Evolutionary conservation across 2,888 invertebrate genomes (phyloP).

Genomic region (Thera britannica): DNA sequence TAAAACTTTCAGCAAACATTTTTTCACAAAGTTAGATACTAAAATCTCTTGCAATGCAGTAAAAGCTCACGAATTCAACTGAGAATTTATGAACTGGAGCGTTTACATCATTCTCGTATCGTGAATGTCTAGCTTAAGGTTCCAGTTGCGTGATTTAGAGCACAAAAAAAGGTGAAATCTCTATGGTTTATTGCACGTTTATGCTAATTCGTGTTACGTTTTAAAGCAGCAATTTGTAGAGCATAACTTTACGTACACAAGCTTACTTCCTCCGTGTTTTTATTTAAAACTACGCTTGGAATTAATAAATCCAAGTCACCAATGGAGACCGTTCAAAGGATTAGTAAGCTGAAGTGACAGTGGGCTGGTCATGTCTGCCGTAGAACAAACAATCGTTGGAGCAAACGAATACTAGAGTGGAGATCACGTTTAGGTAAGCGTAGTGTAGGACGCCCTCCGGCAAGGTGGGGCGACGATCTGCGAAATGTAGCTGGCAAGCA

Average conservation of each 20-base stretch:
- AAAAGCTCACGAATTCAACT: background rate
- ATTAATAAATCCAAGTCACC: background rate
- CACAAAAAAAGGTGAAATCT: slow-evolving; percentile 27
- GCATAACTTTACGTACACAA: slow-evolving; percentile 19
- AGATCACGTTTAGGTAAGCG: too few relatives aligned
- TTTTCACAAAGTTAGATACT: too few relatives aligned
- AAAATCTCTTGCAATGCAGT: too few relatives aligned
- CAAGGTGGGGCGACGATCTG: too few relatives aligned
- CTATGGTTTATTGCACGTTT: slow-evolving; percentile 35
- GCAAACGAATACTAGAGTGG: too few relatives aligned
- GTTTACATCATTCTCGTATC: slow-evolving; percentile 6
- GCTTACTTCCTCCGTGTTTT: slow-evolving; percentile 8
- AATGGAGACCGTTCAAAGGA: too few relatives aligned
- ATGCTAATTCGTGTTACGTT: slow-evolving; percentile 37
- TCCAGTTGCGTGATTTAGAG: slow-evolving; percentile 33
- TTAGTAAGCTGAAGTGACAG: too few relatives aligned
- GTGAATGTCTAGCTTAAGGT: slow-evolving; percentile 19
- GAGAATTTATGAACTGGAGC: background rate
- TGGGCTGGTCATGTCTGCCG: too few relatives aligned
- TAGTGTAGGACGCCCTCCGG: too few relatives aligned
- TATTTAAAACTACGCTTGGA: background rate
- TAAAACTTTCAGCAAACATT: too few relatives aligned
- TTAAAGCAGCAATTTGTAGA: slow-evolving; percentile 39
- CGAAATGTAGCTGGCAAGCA: too few relatives aligned
- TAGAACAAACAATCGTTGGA: too few relatives aligned